Base-by-base conservation (phyloP, 2,888 invertebrate species). In the Polylopha cassiicola region DNA sequence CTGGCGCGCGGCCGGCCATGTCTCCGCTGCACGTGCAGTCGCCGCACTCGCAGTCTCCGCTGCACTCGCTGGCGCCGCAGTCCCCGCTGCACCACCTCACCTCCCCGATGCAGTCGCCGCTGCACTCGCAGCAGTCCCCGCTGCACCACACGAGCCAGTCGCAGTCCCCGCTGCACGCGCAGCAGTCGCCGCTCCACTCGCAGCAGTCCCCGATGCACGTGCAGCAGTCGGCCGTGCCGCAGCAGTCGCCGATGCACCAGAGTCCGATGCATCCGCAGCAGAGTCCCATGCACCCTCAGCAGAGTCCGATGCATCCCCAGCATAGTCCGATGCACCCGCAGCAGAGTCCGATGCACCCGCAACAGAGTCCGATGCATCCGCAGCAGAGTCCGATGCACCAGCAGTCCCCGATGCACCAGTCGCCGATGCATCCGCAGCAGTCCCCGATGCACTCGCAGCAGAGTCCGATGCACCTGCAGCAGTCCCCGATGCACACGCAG, bases 61-160 rank as follows among this genome's bases (percentile, higher is more conserved):
- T 67, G 20, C 74, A 73, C 41, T 60, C 70, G 3, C 50, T 67
- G 2, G 64, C 68, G 5, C 67, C 67, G 4, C 74, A 75, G 21
- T 75, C 74, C 2, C 74, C 74, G 9, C 50, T 73, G 6, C 74
- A 74, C 41, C 72, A 61, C 39, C 41, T 68, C 30, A 67, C 74
- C 2, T 74, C 77, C 1, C 76, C 76, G 23, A 75, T 77, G 70
- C 79, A 77, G 46, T 80, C 80, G 4, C 80, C 80, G 7, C 51
- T 80, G 45, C 80, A 80, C 42, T 73, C 79, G n/a, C 80, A 79
- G 37, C 80, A 80, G 39, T 78, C 78, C 67, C 51, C 78, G 0
- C 44, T 76, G 18, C 78, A 79, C 43, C 73, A 78, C 44, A 67
- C 74, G 11, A 58, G 76, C 7, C 80, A 79, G 38, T 78, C 74